phyloP scores from a whole-genome alignment of 2,113 vertebrate species.

The Galeopterus variegatus region DNA sequence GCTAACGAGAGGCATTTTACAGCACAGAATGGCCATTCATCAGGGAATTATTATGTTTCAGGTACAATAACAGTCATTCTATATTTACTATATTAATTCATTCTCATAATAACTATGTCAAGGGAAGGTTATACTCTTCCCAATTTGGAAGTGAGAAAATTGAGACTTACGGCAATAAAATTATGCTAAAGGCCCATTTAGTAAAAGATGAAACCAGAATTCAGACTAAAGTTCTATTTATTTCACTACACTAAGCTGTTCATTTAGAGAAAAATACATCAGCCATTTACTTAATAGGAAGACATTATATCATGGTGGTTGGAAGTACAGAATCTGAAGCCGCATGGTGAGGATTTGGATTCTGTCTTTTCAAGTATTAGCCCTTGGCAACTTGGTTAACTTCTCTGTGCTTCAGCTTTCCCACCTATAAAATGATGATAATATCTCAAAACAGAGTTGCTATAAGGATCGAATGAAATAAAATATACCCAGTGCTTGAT shows the following conservation, averaged over 20 bases:
- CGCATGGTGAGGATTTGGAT: background rate
- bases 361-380: background rate
- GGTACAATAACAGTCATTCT: background rate
- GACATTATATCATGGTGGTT: background rate
- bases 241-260: background rate
- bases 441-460: background rate
- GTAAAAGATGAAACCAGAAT: background rate
- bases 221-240: background rate
- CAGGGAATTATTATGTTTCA: background rate
- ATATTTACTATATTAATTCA: slow-evolving; percentile 18
- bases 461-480: background rate
- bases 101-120: background rate
- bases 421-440: background rate
- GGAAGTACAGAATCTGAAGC: background rate
- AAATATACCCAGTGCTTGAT: background rate
- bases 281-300: background rate
- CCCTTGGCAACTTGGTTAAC: background rate
- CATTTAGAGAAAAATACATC: background rate
- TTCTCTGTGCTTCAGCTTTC: background rate
- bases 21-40: background rate
- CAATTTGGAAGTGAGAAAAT: background rate
- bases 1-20: background rate
- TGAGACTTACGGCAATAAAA: background rate
- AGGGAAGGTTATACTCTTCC: background rate
- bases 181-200: background rate